phyloP scores from a whole-genome alignment of 2,797 vertebrate genomes.

The Karalla daura region DNA sequence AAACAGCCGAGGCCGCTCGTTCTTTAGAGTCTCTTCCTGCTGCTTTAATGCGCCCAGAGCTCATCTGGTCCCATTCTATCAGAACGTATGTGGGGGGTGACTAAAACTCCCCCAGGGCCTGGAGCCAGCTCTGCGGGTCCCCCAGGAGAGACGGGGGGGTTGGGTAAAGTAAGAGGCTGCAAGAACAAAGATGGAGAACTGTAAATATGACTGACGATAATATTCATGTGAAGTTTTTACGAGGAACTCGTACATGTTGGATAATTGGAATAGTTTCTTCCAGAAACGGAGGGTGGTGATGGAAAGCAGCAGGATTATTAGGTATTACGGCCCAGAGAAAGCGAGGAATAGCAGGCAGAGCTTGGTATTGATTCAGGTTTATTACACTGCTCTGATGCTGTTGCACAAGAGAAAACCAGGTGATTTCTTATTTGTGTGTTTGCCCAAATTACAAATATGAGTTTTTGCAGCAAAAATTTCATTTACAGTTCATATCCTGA shows the following conservation, averaged over 20 bases:
- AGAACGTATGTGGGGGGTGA: constrained; percentile 57
- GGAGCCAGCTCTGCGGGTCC: constrained; percentile 32
- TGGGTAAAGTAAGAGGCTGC: not conserved
- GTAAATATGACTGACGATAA: too few relatives aligned
- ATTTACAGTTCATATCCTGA: too few relatives aligned
- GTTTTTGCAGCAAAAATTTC: too few relatives aligned
- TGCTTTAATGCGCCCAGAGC: constrained; percentile 40
- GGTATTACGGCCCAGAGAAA: too few relatives aligned
- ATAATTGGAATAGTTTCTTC: too few relatives aligned
- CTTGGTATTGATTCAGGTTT: constrained; percentile 13
- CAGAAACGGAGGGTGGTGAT: not conserved
- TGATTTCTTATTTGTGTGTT: too few relatives aligned
- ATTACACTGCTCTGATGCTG: not conserved
- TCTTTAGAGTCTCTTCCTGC: constrained; percentile 28
- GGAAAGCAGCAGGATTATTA: not conserved
- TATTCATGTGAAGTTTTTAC: too few relatives aligned
- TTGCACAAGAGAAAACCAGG: too few relatives aligned
- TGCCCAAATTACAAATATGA: too few relatives aligned
- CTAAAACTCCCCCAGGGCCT: constrained; percentile 39
- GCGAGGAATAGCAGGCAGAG: not conserved
- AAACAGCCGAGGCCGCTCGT: constrained; percentile 7
- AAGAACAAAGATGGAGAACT: constrained; percentile 6
- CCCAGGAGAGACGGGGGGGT: constrained; percentile 22
- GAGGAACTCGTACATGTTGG: too few relatives aligned
- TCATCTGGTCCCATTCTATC: constrained; percentile 67